phyloP scores from a whole-genome alignment of 2,797 vertebrate genomes.

The Phoebastria nigripes region DNA sequence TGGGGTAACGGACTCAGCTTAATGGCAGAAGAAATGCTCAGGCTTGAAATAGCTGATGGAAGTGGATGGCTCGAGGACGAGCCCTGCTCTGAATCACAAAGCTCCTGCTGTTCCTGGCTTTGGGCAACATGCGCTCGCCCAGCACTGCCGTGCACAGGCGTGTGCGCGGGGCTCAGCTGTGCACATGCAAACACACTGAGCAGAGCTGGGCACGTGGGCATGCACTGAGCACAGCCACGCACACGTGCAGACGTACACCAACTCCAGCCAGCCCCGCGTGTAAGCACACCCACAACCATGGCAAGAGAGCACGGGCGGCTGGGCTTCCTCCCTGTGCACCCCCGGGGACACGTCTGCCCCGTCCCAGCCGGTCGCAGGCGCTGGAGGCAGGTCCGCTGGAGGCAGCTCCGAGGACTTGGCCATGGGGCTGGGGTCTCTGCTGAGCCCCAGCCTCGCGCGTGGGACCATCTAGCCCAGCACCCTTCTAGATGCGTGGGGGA shows the following conservation, averaged over 20 bases:
- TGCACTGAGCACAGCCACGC: neutral
- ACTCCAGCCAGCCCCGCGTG: no score
- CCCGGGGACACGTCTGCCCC: neutral
- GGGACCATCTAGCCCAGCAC: neutral
- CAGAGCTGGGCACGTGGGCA: no score
- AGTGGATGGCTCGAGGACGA: neutral
- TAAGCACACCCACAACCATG: neutral
- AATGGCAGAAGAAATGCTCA: neutral
- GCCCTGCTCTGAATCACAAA: neutral
- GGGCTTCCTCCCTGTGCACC: no score
- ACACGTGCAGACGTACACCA: accelerated
- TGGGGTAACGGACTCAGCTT: neutral
- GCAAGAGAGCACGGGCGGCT: neutral
- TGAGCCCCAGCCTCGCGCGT: neutral
- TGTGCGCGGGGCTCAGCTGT: neutral
- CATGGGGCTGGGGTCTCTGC: neutral
- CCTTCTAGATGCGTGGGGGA: no score
- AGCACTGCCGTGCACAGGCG: accelerated
- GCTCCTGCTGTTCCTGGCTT: neutral
- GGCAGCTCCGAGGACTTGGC: neutral
- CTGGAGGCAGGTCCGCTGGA: neutral
- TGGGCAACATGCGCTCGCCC: neutral
- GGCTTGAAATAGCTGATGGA: neutral
- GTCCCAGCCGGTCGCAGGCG: neutral
- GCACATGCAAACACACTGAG: neutral